Base-by-base conservation (phyloP, 2,113 vertebrate species). In the Phocoena phocoena region DNA sequence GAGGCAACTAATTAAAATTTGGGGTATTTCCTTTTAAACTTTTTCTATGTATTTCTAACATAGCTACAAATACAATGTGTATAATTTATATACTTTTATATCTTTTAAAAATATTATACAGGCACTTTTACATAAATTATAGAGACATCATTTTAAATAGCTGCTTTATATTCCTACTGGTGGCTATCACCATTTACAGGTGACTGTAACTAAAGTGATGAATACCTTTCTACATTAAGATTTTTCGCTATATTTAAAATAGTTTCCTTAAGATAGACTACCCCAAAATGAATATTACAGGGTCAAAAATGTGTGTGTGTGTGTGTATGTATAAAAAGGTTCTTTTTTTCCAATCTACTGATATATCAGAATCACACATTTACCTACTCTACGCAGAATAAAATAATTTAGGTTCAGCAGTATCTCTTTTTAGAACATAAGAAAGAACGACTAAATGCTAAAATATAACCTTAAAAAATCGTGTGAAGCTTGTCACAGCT, bases 361-460 rank as follows among this genome's bases (percentile, higher is more conserved):
- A 73, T 86, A 71, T 5, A 76, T 8, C 8, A 95, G 44, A 94
- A 90, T 90, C 58, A 84, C 50, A 84, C 50, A 87, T 87, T 67
- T 83, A 93, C 31, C 47, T 86, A 79, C 4, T 96, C 23, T 94
- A 41, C 20, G 2, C 67, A 58, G 47, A 92, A 74, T 68, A 93
- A 81, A n/a, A 67, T 81, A 71, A 88, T 58, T 95, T 83, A 92
- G 68, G 68, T 70, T 96, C 47, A 92, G 60, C 33, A 95, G 20
- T 60, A 89, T 80, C 79, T 98, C 81, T 95, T 89, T 93, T 93
- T 36, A 74, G 68, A 97, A 92, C 62, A 58, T 67, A 93, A 90
- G 63, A 93, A 91, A 90, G 90, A 83, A 93, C 65, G 65, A 96
- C 55, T 74, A 95, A 90, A 21, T 74, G 25, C 55, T 95, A 25